A percentile compares a stretch with the other conserved stretches of the same genome.
These are phyloP conservation scores for Gasterosteus aculeatus DNA, from an alignment of 2,113 vertebrate genomes.

Conservation along the genomic window DNA sequence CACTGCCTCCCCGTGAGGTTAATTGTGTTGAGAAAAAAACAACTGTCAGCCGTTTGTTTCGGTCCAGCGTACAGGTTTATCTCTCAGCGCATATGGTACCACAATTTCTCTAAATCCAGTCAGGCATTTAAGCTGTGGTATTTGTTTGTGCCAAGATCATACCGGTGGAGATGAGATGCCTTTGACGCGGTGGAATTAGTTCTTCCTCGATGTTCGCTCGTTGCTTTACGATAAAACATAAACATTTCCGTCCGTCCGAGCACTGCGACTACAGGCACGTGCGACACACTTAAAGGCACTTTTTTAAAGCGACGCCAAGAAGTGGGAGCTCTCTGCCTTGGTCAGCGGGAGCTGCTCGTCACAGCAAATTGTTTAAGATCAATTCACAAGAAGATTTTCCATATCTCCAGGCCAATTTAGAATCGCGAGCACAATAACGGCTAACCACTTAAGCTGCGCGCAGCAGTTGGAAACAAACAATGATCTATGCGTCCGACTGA, in stretches of 20 bases:
- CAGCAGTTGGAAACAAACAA: conserved; percentile 46
- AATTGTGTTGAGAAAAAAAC: conserved; percentile 57
- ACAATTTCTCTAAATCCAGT: conserved; percentile 32
- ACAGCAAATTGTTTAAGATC: conserved; percentile 1
- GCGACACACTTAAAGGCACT: neutral
- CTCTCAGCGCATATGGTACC: conserved; percentile 26
- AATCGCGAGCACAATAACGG: conserved; percentile 20
- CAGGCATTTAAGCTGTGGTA: conserved; percentile 25
- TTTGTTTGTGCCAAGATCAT: conserved; percentile 42
- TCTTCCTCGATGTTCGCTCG: neutral
- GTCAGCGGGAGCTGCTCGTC: conserved; percentile 6
- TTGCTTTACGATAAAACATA: conserved; percentile 9
- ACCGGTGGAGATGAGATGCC: neutral
- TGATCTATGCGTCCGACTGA: conserved; percentile 63
- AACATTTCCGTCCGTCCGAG: neutral
- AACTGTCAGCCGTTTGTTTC: conserved; percentile 44
- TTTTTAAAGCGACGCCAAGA: neutral
- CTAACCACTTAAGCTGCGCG: conserved; percentile 41
- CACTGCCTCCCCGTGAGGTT: conserved; percentile 57
- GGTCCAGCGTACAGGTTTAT: conserved; percentile 46
- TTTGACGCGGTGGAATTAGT: conserved; percentile 17
- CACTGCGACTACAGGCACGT: neutral
- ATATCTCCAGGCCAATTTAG: conserved; percentile 20
- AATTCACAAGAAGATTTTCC: conserved; percentile 21
- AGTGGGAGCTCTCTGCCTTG: neutral